Percentiles rank a stretch among this genome's conserved stretches.
Conservation (phyloP, 2,888 invertebrate species). For the Pristionchus maxplancki region DNA sequence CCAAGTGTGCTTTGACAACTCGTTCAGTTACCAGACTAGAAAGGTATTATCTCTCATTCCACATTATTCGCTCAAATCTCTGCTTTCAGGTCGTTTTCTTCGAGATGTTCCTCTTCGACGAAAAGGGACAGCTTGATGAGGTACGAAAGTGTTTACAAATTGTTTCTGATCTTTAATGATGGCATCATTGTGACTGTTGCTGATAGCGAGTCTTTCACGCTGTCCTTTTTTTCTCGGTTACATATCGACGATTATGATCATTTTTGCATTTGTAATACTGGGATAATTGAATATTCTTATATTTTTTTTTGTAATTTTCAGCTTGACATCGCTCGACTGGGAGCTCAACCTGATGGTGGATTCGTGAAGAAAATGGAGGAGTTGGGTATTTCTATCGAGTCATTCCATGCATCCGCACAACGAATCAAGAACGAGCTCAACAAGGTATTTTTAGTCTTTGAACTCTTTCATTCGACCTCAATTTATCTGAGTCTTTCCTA, state of each 20-base stretch:
- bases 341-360: constrained; percentile 60
- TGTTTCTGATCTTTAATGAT: background rate
- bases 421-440: constrained; percentile 72
- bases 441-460: constrained; percentile 54
- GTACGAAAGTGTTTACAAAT: background rate
- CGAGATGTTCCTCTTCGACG: constrained; percentile 73
- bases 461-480: background rate
- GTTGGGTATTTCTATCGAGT: constrained; percentile 69
- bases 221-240: background rate
- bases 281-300: too few relatives aligned
- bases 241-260: background rate
- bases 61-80: background rate
- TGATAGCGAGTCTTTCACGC: background rate
- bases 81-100: constrained; percentile 77
- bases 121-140: constrained; percentile 73
- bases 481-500: background rate
- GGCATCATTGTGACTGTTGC: background rate
- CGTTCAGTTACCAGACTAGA: constrained; percentile 87
- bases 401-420: constrained; percentile 64
- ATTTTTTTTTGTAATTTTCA: too few relatives aligned
- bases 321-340: constrained; percentile 51
- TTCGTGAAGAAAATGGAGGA: constrained; percentile 63
- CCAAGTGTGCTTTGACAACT: constrained; percentile 91
- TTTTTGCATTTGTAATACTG: too few relatives aligned
- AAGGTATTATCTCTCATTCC: constrained; percentile 81